These are phyloP conservation scores for Hetaerina titia DNA, from an alignment of 2,888 invertebrate genomes.

Conservation along the genomic window DNA sequence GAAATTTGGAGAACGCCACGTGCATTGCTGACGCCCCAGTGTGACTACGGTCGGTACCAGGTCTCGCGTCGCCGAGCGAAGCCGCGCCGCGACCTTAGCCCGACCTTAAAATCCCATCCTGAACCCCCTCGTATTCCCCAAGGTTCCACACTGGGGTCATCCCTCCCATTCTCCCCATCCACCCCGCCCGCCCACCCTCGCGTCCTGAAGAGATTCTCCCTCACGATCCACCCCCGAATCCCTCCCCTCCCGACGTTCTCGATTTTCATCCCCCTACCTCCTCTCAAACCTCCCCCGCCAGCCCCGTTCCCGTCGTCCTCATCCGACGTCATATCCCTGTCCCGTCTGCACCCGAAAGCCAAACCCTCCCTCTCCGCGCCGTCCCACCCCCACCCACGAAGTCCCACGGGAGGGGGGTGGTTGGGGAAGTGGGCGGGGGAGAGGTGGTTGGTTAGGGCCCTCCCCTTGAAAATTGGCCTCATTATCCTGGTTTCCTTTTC, in stretches of 20 bases:
- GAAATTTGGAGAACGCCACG: neutral
- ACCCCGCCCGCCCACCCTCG: neutral
- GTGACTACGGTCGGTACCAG: neutral
- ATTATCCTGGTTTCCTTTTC: constrained; percentile 65
- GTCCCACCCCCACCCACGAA: neutral
- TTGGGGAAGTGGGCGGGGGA: neutral
- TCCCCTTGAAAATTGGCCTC: constrained; percentile 63
- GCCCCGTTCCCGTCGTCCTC: neutral
- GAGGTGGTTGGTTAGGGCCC: constrained; percentile 36
- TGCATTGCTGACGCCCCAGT: neutral
- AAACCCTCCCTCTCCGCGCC: neutral
- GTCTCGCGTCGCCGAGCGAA: neutral
- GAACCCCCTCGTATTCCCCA: neutral
- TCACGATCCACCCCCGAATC: neutral
- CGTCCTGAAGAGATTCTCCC: neutral
- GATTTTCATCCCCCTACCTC: neutral
- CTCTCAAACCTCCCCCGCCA: neutral
- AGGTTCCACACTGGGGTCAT: neutral
- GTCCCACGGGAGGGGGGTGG: constrained; percentile 20
- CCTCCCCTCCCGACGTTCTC: neutral
- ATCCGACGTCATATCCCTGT: neutral
- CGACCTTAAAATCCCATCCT: constrained; percentile 22
- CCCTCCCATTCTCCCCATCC: neutral
- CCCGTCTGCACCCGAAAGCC: neutral
- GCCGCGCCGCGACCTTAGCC: neutral